phyloP scores from a whole-genome alignment of 2,888 invertebrate genomes.

The Magallana nippona region DNA sequence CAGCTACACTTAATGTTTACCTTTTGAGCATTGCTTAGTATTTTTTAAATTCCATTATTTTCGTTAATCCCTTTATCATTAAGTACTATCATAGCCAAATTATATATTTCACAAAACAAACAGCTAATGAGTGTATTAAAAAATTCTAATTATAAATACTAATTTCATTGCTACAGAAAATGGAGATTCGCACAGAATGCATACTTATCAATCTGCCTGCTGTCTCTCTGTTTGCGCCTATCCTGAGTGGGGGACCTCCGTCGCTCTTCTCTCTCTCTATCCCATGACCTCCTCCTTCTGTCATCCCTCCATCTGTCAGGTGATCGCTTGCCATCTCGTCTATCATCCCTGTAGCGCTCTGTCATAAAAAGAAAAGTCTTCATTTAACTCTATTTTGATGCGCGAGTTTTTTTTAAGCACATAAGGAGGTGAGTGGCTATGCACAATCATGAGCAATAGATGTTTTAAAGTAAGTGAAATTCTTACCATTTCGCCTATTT shows the following conservation, averaged over 20 bases:
- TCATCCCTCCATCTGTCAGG: constrained; percentile 33
- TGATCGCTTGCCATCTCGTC: constrained; percentile 34
- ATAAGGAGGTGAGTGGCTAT: too few species aligned
- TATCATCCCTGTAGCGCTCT: constrained; percentile 32
- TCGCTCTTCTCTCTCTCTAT: constrained; percentile 32
- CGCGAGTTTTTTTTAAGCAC: background rate
- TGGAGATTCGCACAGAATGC: background rate
- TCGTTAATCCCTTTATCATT: too few species aligned
- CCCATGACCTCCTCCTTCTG: constrained; percentile 12
- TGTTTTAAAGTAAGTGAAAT: background rate
- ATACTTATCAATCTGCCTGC: background rate
- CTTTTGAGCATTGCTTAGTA: too few species aligned
- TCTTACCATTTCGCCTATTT: constrained; percentile 33
- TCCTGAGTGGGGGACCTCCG: background rate
- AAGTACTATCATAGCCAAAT: too few species aligned
- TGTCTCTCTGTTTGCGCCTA: background rate
- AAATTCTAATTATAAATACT: background rate
- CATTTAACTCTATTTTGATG: constrained; percentile 25
- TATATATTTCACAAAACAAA: too few species aligned
- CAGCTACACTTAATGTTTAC: too few species aligned
- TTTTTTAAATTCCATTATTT: too few species aligned
- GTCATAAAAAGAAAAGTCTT: constrained; percentile 31
- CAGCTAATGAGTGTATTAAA: too few species aligned
- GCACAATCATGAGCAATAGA: too few species aligned
- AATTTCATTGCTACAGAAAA: background rate